Base-by-base conservation (phyloP, 2,888 invertebrate genomes). In the Spicauda simplicius region DNA sequence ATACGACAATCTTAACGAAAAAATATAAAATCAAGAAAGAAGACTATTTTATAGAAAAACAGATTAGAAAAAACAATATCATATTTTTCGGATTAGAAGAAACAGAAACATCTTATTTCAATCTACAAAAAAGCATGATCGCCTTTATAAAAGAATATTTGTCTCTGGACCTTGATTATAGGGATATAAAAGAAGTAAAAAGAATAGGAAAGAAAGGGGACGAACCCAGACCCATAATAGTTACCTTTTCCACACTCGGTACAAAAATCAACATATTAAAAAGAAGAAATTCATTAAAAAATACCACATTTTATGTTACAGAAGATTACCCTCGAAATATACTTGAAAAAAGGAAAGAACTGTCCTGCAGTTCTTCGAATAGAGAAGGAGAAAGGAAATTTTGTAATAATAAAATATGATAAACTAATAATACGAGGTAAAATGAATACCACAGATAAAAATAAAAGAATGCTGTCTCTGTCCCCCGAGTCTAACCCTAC, bases 81-180 rank as follows among this genome's bases (percentile, higher is more conserved):
- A 72, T 74, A 2, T 69, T 73, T 25, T 74, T 74, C 33, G 72
- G 72, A 10, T n/a, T 73, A 10, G 41, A 66, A 20, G 73, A 74
- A 64, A 68, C 11, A 0, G 71, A 73, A 64, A 65, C 50, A 56
- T 72, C 72, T 0, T 74, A 74, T 52, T 55, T 52, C 5, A 62
- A 48, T 10, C 30, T 74, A 48, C 69, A 72, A 71, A 69, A 25
- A 25, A 25, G 2, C 5, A 25, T 25, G 25, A 25, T 25, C 25
- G 5, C 25, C 25, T 25, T 25, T 25, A 25, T 25, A 25, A 25
- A 25, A 25, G 2, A 25, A 25, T 5, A 25, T 25, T 41, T 41
- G 1, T 41, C 14, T 41, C 41, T 25, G 25, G 25, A 25, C 5
- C 25, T 25, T 2, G 25, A 25, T 25, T 25, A 5, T 25, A 25